Conservation (phyloP, 2,888 invertebrate species). For the Nomada lathburiana region DNA sequence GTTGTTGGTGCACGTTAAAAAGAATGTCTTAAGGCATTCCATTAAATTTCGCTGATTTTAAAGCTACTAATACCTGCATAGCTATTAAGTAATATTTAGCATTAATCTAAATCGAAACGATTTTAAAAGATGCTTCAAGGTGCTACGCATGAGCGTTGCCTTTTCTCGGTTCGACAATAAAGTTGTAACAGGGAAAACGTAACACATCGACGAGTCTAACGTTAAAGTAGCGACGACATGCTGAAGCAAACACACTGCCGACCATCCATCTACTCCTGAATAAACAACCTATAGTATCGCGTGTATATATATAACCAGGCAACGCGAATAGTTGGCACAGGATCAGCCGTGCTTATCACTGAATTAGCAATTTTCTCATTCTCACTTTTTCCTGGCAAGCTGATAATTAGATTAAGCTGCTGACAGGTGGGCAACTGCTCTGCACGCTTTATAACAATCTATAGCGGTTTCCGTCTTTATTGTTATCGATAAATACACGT, state of each 20-base stretch:
- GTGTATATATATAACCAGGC: conserved; percentile 20
- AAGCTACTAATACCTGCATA: too few species aligned
- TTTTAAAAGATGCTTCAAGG: too few species aligned
- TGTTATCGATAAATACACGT: too few species aligned
- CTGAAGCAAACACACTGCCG: conserved; percentile 29
- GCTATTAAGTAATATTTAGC: too few species aligned
- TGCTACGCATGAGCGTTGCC: not conserved
- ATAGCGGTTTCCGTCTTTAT: too few species aligned
- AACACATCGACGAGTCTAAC: conserved; percentile 4
- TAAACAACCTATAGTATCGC: conserved; percentile 55
- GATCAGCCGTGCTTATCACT: conserved; percentile 44
- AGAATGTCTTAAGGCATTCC: not conserved
- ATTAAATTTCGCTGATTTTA: too few species aligned
- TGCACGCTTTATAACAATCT: not conserved
- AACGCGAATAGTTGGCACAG: conserved; percentile 49
- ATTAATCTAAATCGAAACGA: too few species aligned
- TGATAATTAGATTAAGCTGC: conserved; percentile 54
- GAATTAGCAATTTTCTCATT: conserved; percentile 61
- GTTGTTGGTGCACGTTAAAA: not conserved
- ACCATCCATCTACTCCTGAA: conserved; percentile 38
- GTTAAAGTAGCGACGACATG: conserved; percentile 33
- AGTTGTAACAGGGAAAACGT: conserved; percentile 2
- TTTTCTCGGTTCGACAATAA: not conserved
- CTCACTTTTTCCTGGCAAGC: conserved; percentile 41
- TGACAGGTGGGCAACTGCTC: conserved; percentile 36